Base-by-base conservation (phyloP, 2,888 invertebrate species). In the Lutraria lutraria region DNA sequence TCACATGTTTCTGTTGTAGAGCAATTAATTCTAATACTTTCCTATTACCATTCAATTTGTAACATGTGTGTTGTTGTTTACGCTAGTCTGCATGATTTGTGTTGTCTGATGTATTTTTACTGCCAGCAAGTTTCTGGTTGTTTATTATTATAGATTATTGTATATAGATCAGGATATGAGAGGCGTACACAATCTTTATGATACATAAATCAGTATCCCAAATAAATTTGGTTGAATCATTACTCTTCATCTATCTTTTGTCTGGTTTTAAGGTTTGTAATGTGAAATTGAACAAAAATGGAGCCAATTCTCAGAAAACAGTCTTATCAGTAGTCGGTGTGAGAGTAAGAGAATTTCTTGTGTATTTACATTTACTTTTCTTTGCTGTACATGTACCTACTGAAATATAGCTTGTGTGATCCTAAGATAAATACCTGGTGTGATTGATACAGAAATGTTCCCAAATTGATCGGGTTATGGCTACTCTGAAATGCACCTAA, bases 1-100 rank as follows among this genome's bases (percentile, higher is more conserved):
- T 81, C 80, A 86, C 63, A 19, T 29, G 29, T 85, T 86, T 79
- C 72, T 85, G 85, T 85, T 85, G 79, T 85, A 85, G 79, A 85
- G 85, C 85, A 85, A 79, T 29, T 16, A 52, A 54, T 76, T 54
- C 79, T 85, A 79, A 85, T 84, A 76, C 15, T n/a, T 72, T 84
- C 54, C 34, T 29, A 68, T 80, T 52, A 80, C 34, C 16, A 21
- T 80, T 34, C 19, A 43, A 80, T 80, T 15, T 43, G 43, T 80
- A 80, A 80, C 80, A 43, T 34, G 80, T 43, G 80, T 52, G 19
- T 16, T 72, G 25, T 29, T 25, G 25, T 72, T n/a, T n/a, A 29
- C 4, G 72, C 72, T 72, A 72, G 72, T 25, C 15, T 29, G 72
- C 72, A 72, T 72, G 29, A 25, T 72, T 29, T 72, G 72, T 72